Base-by-base conservation (phyloP, 1,140 invertebrate species). In the Drosophila novamexicana region DNA sequence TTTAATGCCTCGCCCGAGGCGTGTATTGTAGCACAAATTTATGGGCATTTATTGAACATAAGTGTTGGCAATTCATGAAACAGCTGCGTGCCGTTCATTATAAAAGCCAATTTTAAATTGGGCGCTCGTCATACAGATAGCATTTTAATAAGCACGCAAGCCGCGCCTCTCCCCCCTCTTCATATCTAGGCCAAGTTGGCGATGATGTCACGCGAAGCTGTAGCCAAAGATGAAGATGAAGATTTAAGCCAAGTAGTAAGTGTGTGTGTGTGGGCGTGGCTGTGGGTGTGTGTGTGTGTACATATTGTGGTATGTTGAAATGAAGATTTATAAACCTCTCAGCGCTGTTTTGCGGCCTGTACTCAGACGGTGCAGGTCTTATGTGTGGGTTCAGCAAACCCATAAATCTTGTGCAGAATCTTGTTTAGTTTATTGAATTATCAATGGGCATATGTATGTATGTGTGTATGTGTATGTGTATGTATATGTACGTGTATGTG, bases 341-440 rank as follows among this genome's bases (percentile, higher is more conserved):
- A 47, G 36, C 57, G 72, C 57, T 70, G 75, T 73, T 71, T 69
- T 50, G 34, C 29, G 36, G 39, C 66, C 75, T 62, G 36, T 57
- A 52, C 53, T 59, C 64, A 58, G 40, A 44, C 57, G 50, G 49
- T 49, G 37, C 44, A 45, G 42, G 34, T 59, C 54, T 18, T 42
- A 45, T 40, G 58, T 77, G 71, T 74, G 75, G 57, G 78, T 85
- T 85, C 82, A 79, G 75, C 44, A 73, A 71, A 86, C 83, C 79
- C 84, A 86, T 86, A 86, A 86, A 86, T 86, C 83, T 88, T 61
- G 53, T 54, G 63, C 84, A 86, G 83, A 89, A 74, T 79, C 79
- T 89, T 82, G 76, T 72, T 83, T 88, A 88, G 83, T 86, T 86
- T 86, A 86, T 86, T 86, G 83, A 86, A 86, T 86, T 86, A 86